Base-by-base conservation (phyloP, 1,140 invertebrate species). In the Rhyacophila brunnea region DNA sequence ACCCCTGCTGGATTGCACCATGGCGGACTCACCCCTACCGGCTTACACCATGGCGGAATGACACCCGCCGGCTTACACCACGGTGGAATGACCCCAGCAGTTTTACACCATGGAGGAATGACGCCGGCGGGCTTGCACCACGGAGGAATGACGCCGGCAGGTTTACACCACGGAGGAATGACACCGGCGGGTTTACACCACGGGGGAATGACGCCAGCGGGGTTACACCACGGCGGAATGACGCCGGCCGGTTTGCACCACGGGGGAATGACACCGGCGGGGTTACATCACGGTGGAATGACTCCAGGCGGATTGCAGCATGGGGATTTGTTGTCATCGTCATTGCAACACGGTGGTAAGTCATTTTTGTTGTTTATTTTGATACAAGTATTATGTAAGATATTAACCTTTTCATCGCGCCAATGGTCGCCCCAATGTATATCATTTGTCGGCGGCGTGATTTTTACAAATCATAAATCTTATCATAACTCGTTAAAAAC, bases 261-360 rank as follows among this genome's bases (percentile, higher is more conserved):
- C 44, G 68, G 67, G 1, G 68, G 63, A 0, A 68, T 69, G 65
- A 68, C 72, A 0, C 71, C 71, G 0, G 65, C 58, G 0, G 70
- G 68, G 1, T 45, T 73, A 5, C 66, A 67, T 6, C 71, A 74
- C 45, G 70, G 70, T 14, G 70, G 66, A 4, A 65, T 49, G 67
- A 72, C 58, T 15, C 66, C 66, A 0, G 66, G 64, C 32, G 72
- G 71, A 35, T 69, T 78, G 11, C 72, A 64, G 10, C 80, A 82
- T 50, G 80, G 74, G 5, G 77, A 76, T 7, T 69, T 81, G 66
- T 81, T 80, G 4, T 80, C 81, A 28, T 74, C 68, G 51, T 71
- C 67, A 28, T 62, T 73, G 52, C 67, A 71, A 40, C 71, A 74
- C 23, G 64, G 60, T 13, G 55, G 54, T 0, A 58, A 58, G 58